Percentiles rank a stretch among this genome's conserved stretches.
Conservation (phyloP, 2,113 vertebrate genomes). For the Gavia stellata region DNA sequence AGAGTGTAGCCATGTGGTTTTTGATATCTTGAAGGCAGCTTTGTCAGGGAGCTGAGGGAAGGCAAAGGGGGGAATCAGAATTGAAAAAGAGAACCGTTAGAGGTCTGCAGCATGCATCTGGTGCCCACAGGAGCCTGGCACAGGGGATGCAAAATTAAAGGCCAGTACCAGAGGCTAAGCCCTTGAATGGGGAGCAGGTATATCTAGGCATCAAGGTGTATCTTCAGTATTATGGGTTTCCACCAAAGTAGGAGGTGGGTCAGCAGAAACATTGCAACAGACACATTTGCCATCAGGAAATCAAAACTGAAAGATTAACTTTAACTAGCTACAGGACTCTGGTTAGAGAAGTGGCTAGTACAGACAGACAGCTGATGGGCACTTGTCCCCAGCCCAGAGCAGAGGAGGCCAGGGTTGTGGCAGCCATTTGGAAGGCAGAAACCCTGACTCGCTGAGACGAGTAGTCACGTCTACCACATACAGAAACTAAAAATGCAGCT, state of each 20-base stretch:
- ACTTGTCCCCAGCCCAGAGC: not conserved
- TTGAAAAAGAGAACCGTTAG: not conserved
- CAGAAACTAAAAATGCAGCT: not conserved
- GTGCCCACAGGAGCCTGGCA: not conserved
- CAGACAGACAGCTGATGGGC: not conserved
- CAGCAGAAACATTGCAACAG: not conserved
- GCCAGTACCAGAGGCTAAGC: not conserved
- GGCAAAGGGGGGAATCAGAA: not conserved
- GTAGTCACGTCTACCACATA: not conserved
- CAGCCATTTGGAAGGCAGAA: not conserved
- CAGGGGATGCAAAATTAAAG: not conserved
- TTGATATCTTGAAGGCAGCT: not conserved
- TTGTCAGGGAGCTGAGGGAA: not conserved
- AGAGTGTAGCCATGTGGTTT: not conserved
- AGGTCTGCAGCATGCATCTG: not conserved
- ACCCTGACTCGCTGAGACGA: rapidly evolving
- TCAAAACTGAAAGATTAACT: not conserved
- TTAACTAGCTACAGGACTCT: not conserved
- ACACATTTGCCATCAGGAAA: not conserved
- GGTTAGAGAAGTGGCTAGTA: not conserved
- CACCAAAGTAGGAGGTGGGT: not conserved
- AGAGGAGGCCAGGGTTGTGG: not conserved
- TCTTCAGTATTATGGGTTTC: not conserved
- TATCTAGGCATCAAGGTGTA: too few relatives aligned
- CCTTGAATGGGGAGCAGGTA: not conserved